These are phyloP conservation scores for Apostichopus leukothele DNA, from an alignment of 53 echinoderm and acorn worm species.

Conservation along the genomic window DNA sequence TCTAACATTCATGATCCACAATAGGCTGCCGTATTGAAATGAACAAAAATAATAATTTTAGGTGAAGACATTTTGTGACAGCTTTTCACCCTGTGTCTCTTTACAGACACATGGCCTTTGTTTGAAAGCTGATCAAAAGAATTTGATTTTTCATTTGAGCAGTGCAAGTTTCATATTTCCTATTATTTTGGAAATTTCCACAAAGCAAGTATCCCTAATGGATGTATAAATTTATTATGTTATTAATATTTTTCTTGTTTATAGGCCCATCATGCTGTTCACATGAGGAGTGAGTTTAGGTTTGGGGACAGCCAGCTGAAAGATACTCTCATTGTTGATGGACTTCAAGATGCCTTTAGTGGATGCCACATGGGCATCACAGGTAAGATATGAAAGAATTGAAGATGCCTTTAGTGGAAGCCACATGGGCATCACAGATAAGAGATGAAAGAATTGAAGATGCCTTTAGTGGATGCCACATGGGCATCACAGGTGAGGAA, in stretches of 20 bases:
- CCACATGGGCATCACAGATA: conserved; percentile 99
- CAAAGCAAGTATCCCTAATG: too few species aligned
- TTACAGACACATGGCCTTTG: too few species aligned
- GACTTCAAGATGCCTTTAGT: conserved; percentile 84
- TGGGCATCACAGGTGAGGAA: conserved; percentile 89
- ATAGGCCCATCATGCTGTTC: conserved; percentile 87
- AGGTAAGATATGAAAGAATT: conserved; percentile 78
- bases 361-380: conserved; percentile 98
- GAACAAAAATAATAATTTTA: too few species aligned
- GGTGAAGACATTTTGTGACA: too few species aligned
- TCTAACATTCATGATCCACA: too few species aligned
- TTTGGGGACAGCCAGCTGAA: conserved; percentile 81
- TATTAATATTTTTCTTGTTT: neutral
- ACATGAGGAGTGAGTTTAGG: conserved; percentile 81
- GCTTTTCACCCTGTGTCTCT: too few species aligned
- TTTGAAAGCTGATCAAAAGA: too few species aligned
- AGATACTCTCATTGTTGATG: conserved; percentile 81
- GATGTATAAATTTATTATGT: too few species aligned
- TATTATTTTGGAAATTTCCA: too few species aligned
- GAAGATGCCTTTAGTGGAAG: conserved; percentile 84
- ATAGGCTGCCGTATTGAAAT: too few species aligned
- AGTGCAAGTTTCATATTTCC: too few species aligned
- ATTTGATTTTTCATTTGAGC: too few species aligned
- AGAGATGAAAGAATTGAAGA: conserved; percentile 72
- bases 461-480: conserved; percentile 91